A percentile compares a stretch with the other conserved stretches of the same genome.
Evolutionary conservation across 2,113 vertebrate genomes (phyloP).

Genomic region (Planiliza haematocheilus): DNA sequence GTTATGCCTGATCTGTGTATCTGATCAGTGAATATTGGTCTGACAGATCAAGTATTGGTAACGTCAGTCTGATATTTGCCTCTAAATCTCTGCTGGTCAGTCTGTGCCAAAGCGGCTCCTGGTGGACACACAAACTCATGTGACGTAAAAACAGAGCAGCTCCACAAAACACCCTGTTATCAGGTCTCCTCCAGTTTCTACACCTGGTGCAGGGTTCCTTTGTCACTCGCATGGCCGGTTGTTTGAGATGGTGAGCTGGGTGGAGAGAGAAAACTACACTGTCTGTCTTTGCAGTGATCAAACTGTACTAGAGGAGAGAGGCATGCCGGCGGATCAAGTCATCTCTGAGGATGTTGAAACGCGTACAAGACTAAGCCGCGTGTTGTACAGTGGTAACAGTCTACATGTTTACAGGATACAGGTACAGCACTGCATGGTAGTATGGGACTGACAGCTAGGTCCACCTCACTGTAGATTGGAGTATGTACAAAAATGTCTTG

Average conservation of each 20-base stretch:
- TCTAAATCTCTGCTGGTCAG: background rate
- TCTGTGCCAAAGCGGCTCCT: conserved; percentile 1
- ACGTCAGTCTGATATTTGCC: too few relatives aligned
- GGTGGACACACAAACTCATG: conserved; percentile 6
- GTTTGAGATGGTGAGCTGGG: conserved; percentile 7
- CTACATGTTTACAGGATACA: conserved; percentile 53
- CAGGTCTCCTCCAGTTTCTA: conserved; percentile 17
- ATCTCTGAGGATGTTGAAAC: conserved; percentile 45
- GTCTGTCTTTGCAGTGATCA: conserved; percentile 16
- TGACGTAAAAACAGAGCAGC: conserved; percentile 37
- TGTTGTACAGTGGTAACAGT: conserved; percentile 61
- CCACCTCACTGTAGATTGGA: conserved; percentile 40
- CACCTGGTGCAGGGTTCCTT: conserved; percentile 19
- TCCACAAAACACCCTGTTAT: conserved; percentile 27
- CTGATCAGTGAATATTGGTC: background rate
- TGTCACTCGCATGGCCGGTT: conserved; percentile 5
- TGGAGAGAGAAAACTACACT: conserved; percentile 22
- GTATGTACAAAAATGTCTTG: conserved; percentile 47
- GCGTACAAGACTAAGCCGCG: conserved; percentile 51
- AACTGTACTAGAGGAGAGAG: conserved; percentile 41
- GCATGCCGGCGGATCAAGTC: conserved; percentile 62
- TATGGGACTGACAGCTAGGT: conserved; percentile 34
- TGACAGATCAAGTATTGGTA: background rate
- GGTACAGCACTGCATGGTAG: conserved; percentile 48
- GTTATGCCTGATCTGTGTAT: too few relatives aligned